Base-by-base conservation (phyloP, 2,797 vertebrate species). In the Sphaeramia orbicularis region DNA sequence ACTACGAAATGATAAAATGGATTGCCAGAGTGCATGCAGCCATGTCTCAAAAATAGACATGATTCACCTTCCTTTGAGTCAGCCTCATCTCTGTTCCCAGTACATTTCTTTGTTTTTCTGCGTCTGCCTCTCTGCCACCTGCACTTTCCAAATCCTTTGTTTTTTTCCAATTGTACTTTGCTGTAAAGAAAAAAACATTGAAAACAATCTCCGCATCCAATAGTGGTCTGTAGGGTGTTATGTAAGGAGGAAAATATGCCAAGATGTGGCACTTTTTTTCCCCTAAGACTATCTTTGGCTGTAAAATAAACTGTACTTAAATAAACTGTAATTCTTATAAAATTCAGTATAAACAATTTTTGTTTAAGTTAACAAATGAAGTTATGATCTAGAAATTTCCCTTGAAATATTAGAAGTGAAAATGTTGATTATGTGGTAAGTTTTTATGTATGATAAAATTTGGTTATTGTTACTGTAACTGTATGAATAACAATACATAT, bases 31-130 rank as follows among this genome's bases (percentile, higher is more conserved):
- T 66, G 70, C 74, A 80, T 82, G 79, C 61, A 80, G 76, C 12
- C 48, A 36, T 36, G 38, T 65, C 67, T 66, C 83, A 53, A 65
- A 88, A 89, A 89, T 83, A 87, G 67, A 65, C 6, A 40, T 83
- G 76, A 83, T 76, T 85, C 84, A 89, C 52, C 69, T 52, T 73
- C 56, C 62, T 74, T 63, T 78, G 71, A 83, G 53, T 63, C 72
- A 71, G 50, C 19, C 16, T 44, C 47, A 42, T 38, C 54, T 61
- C 40, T 62, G 43, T 48, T 65, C 53, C 63, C 6, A 3, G 19
- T 60, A 7, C 12, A 13, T 35, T 36, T 18, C 3, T 55, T 59
- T 57, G 53, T 48, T 60, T 61, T 21, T 64, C 9, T 24, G 6
- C 41, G 24, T 59, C 41, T 14, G 27, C 11, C 12, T 72, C 45